Base-by-base conservation (phyloP, 1,140 invertebrate genomes). In the Aphaenogaster rudis region DNA sequence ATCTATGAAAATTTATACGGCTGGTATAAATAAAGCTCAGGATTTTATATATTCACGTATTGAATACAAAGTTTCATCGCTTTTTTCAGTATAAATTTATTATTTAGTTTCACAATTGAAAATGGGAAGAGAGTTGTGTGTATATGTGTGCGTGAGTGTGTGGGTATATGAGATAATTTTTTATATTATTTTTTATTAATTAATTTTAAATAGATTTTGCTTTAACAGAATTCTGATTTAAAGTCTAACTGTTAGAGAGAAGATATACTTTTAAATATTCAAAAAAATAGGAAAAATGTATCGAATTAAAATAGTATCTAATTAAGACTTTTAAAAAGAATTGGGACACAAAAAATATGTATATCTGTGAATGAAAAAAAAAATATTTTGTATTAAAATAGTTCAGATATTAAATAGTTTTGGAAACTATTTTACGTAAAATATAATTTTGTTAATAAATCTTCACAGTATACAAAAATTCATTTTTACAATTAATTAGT, bases 51-150 rank as follows among this genome's bases (percentile, higher is more conserved):
- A 48, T 45, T 67, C 13, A 33, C 7, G 21, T 48, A 17, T 36
- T 9, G 8, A 28, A 42, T 28, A 61, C 45, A 21, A 15, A 42
- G 13, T 72, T 59, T 4, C 17, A 45, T 67, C 6, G 42, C 1
- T 76, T 76, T 76, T 59, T 0, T 59, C 11, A 42, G 9, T 76
- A 28, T 76, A 76, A 42, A 42, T 76, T 42, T 76, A 69, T 48
- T 69, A 69, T 28, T 28, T 69, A 15, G 3, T 28, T 21, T 45
- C 3, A 7, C 33, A 0, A 33, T 48, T 11, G 15, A 48, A 63
- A 45, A 69, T 69, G 42, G 1, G 39, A 67, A 67, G n/a, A 67
- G 8, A 66, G 8, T 67, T 45, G n/a, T 67, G n/a, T 45, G n/a
- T 15, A 33, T 45, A 45, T 45, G 42, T 45, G 7, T 45, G 42